Conservation (phyloP, 1,140 invertebrate genomes). For the Tetragnatha versicolor region DNA sequence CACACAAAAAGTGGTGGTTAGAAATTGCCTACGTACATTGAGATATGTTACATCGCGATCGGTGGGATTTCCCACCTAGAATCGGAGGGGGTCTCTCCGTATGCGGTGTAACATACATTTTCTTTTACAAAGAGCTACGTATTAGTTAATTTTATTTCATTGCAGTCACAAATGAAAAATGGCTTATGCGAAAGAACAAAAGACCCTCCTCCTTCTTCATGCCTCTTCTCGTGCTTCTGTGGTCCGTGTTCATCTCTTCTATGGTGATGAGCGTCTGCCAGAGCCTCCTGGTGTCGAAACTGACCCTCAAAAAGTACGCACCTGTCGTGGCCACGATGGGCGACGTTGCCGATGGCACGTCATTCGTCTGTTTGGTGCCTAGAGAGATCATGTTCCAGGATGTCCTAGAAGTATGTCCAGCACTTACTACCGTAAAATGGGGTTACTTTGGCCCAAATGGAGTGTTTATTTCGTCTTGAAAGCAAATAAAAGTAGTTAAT, state of each 20-base stretch:
- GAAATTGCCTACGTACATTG: no score
- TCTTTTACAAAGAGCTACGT: no score
- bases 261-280: conserved; percentile 17
- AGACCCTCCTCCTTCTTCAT: not conserved
- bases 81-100: no score
- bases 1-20: no score
- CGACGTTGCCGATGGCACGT: not conserved
- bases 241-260: not conserved
- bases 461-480: no score
- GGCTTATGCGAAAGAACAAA: not conserved
- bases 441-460: no score
- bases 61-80: no score
- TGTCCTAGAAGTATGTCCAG: conserved; percentile 2
- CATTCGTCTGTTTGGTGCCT: not conserved
- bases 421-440: no score
- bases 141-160: no score
- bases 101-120: no score
- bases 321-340: not conserved
- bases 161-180: conserved; percentile 4
- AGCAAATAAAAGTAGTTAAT: no score
- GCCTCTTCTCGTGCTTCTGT: not conserved
- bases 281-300: conserved; percentile 16
- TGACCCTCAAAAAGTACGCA: not conserved
- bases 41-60: no score
- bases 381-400: conserved; percentile 6